phyloP scores from a whole-genome alignment of 2,113 vertebrate genomes.

The Chrysochloris asiatica region DNA sequence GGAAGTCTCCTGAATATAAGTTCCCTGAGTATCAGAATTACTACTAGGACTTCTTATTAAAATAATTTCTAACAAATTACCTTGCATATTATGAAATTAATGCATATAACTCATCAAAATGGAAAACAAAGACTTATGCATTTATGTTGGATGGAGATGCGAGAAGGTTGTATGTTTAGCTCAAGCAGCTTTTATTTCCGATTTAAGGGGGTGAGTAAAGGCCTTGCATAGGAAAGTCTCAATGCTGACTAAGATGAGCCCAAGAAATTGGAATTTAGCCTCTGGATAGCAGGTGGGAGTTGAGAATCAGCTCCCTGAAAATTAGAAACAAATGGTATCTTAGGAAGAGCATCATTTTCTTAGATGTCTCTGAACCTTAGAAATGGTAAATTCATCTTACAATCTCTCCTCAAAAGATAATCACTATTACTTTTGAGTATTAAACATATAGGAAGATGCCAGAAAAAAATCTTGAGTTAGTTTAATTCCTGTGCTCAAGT shows the following conservation, averaged over 20 bases:
- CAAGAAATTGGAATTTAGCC: not conserved
- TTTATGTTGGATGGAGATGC: not conserved
- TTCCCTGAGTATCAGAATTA: not conserved
- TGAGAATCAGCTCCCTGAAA: not conserved
- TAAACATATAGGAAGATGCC: not conserved
- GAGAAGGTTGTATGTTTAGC: constrained; percentile 43
- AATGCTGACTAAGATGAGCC: not conserved
- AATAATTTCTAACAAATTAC: not conserved
- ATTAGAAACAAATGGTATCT: constrained; percentile 20
- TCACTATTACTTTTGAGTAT: not conserved
- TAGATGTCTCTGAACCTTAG: not conserved
- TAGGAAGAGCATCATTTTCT: not conserved
- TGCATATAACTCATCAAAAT: constrained; percentile 3
- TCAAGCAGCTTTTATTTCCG: constrained; percentile 74
- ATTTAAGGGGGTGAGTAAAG: constrained; percentile 49
- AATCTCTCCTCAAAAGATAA: not conserved
- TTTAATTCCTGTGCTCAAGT: not conserved
- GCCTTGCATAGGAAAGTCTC: constrained; percentile 51
- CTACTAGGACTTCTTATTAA: not conserved
- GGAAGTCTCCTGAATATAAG: not conserved
- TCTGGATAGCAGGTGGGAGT: not conserved
- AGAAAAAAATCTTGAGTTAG: not conserved
- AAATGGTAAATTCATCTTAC: not conserved
- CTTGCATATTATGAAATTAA: not conserved
- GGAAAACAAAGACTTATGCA: constrained; percentile 36